Conservation (phyloP, 30 jellyfish, hydroid and myxozoan genomes). For the Hydractinia echinata region DNA sequence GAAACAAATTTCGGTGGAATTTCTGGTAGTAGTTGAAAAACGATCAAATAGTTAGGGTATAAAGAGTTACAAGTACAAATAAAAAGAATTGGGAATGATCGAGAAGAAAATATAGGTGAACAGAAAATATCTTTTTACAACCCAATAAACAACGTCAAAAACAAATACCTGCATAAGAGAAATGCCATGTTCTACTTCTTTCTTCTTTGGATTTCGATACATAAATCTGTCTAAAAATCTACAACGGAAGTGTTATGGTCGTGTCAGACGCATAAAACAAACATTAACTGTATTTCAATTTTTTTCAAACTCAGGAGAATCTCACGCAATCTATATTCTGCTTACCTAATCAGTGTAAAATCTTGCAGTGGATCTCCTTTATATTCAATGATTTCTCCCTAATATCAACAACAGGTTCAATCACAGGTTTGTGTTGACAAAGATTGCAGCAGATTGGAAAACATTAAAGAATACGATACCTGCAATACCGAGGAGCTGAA, state of each 20-base stretch:
- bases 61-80: too few species aligned
- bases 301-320: too few species aligned
- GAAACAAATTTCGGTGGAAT: too few species aligned
- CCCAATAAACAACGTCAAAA: neutral
- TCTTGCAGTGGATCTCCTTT: conserved; percentile 97
- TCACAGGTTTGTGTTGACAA: neutral
- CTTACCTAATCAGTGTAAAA: conserved; percentile 77
- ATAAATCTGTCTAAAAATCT: conserved; percentile 93
- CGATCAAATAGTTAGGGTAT: too few species aligned
- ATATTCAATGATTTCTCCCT: conserved; percentile 64
- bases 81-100: too few species aligned
- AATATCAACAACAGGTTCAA: neutral
- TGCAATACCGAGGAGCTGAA: conserved; percentile 60
- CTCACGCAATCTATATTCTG: too few species aligned
- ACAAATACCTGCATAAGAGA: conserved; percentile 80
- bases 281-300: too few species aligned
- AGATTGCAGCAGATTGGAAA: too few species aligned
- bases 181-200: conserved; percentile 57
- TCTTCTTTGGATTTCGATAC: conserved; percentile 92
- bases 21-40: too few species aligned
- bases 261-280: too few species aligned
- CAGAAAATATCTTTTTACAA: too few species aligned
- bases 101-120: too few species aligned
- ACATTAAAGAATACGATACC: conserved; percentile 22
- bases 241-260: neutral